Conservation (phyloP, 2,113 vertebrate genomes). For the Arvicanthis niloticus region DNA sequence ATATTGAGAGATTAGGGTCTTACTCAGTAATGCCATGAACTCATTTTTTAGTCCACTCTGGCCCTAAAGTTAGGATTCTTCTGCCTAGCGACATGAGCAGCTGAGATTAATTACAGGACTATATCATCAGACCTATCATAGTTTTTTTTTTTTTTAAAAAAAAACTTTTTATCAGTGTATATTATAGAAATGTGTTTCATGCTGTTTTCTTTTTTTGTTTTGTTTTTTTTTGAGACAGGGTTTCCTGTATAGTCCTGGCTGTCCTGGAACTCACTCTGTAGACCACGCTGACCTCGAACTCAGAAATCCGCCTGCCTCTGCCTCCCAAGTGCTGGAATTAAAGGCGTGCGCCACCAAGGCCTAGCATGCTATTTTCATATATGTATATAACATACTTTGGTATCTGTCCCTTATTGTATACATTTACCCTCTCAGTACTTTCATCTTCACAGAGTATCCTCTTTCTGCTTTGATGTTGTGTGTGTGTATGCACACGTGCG, state of each 20-base stretch:
- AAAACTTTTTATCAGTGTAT: neutral
- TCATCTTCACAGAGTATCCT: neutral
- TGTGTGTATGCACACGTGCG: neutral
- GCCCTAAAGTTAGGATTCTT: neutral
- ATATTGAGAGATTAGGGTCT: neutral
- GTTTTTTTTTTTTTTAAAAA: neutral
- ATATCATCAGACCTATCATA: neutral
- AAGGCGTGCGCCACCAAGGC: no score
- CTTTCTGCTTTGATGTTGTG: neutral
- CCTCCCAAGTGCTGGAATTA: no score
- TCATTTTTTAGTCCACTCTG: neutral
- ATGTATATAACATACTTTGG: neutral
- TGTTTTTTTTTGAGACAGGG: no score
- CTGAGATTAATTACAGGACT: neutral
- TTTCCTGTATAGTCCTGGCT: no score
- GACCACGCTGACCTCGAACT: no score
- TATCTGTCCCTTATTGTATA: neutral
- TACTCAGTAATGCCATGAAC: neutral
- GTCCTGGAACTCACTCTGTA: no score
- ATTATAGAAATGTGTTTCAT: neutral
- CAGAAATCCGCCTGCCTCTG: no score
- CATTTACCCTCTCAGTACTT: neutral
- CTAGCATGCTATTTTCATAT: no score
- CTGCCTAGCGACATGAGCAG: neutral
- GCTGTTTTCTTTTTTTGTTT: neutral